Evolutionary conservation across 30 jellyfish, hydroid and myxozoan genomes (phyloP).

Genomic region (Turritopsis rubra): DNA sequence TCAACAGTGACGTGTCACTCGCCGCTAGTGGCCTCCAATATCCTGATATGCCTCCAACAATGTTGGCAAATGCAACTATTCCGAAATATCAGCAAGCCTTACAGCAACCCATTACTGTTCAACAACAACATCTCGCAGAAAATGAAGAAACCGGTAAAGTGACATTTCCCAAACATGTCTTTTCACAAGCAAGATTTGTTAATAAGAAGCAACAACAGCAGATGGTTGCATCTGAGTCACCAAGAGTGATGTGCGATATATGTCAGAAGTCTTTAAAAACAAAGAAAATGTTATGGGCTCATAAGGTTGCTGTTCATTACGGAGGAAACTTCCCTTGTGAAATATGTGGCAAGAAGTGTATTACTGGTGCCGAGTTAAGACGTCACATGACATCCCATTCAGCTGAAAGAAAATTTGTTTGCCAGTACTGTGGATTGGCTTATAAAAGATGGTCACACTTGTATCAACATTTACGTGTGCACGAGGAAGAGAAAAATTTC

Average conservation of each 20-base stretch:
- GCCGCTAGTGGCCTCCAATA: constrained; percentile 26
- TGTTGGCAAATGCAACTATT: constrained; percentile 21
- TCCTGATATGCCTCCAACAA: constrained; percentile 31
- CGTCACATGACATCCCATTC: constrained; percentile 51
- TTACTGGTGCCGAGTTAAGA: constrained; percentile 42
- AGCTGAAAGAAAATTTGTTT: constrained; percentile 34
- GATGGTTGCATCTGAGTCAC: constrained; percentile 28
- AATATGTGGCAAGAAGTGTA: constrained; percentile 44
- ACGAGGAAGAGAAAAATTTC: constrained; percentile 43
- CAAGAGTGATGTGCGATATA: constrained; percentile 33
- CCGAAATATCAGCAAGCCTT: constrained; percentile 43
- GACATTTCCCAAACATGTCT: constrained; percentile 44
- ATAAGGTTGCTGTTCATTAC: constrained; percentile 42
- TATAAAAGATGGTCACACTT: constrained; percentile 44
- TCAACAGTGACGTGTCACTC: constrained; percentile 28
- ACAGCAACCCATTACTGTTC: constrained; percentile 37
- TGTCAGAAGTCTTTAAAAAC: constrained; percentile 38
- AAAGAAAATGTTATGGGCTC: constrained; percentile 48
- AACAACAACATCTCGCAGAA: constrained; percentile 20
- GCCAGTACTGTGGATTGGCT: constrained; percentile 45
- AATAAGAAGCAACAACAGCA: constrained; percentile 43
- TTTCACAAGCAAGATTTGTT: constrained; percentile 41
- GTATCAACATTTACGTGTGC: constrained; percentile 41
- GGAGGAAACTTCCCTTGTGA: constrained; percentile 48
- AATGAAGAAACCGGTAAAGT: constrained; percentile 40